phyloP scores from a whole-genome alignment of 2,888 invertebrate genomes.

The Hypomecis atomaria region DNA sequence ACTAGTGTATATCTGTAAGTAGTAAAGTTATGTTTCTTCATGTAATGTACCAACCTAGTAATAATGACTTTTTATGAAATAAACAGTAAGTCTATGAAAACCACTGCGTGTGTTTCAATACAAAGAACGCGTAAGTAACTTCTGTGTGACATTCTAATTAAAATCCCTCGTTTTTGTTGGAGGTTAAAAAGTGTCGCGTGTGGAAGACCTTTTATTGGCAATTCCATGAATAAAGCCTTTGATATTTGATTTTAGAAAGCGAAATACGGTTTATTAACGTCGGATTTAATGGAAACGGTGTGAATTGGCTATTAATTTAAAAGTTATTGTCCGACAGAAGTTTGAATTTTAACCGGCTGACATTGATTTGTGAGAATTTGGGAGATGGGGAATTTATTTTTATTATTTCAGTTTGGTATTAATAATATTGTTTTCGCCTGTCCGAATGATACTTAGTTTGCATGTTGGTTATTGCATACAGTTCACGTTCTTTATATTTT shows the following conservation, averaged over 20 bases:
- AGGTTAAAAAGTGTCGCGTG: constrained; percentile 9
- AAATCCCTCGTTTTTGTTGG: too few species aligned
- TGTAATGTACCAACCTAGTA: too few species aligned
- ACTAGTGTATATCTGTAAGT: too few species aligned
- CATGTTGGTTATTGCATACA: too few species aligned
- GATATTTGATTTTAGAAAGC: constrained; percentile 55
- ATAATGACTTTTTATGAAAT: too few species aligned
- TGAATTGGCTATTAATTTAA: constrained; percentile 40
- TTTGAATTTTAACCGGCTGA: constrained; percentile 15
- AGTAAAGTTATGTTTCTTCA: too few species aligned
- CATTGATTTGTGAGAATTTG: not conserved
- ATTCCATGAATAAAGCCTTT: constrained; percentile 46
- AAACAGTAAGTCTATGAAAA: too few species aligned
- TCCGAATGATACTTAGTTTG: too few species aligned
- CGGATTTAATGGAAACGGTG: constrained; percentile 43
- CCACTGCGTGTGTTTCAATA: too few species aligned
- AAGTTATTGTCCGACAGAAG: constrained; percentile 33
- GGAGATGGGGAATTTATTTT: not conserved
- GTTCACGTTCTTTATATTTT: too few species aligned
- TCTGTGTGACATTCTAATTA: too few species aligned
- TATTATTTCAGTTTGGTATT: not conserved
- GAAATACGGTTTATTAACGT: constrained; percentile 51
- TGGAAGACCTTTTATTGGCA: constrained; percentile 23
- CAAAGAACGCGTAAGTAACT: not conserved
- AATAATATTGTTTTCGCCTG: not conserved